phyloP scores from a whole-genome alignment of 2,113 vertebrate species.

The Pseudopipra pipra region DNA sequence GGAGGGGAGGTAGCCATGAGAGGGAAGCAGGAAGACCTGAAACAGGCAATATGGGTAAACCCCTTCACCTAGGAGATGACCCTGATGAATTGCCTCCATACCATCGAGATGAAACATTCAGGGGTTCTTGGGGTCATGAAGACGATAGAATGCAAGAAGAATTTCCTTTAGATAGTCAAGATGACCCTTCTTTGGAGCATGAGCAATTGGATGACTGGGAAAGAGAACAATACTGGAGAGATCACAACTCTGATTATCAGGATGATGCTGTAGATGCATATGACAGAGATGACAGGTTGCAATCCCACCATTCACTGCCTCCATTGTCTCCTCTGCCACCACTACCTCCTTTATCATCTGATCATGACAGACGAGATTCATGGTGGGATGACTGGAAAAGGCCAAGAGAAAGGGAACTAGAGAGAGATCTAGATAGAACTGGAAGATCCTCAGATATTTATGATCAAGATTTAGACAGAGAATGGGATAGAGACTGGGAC shows the following conservation, averaged over 20 bases:
- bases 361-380: slow-evolving; percentile 72
- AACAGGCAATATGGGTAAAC: slow-evolving; percentile 48
- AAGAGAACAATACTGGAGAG: slow-evolving; percentile 85
- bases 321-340: slow-evolving; percentile 62
- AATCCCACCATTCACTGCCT: slow-evolving; percentile 69
- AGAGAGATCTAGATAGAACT: slow-evolving; percentile 78
- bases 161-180: slow-evolving; percentile 73
- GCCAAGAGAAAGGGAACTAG: slow-evolving; percentile 72
- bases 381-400: slow-evolving; percentile 81
- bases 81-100: slow-evolving; percentile 71
- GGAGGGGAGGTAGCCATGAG: slow-evolving; percentile 69
- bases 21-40: slow-evolving; percentile 72
- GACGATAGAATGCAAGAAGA: slow-evolving; percentile 78
- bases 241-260: slow-evolving; percentile 80
- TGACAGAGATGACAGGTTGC: slow-evolving; percentile 83
- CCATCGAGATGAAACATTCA: slow-evolving; percentile 67
- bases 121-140: slow-evolving; percentile 77
- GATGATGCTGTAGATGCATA: slow-evolving; percentile 80
- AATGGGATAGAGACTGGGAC: slow-evolving; percentile 81
- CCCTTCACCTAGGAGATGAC: slow-evolving; percentile 44
- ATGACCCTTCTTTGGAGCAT: slow-evolving; percentile 71
- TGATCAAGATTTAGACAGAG: slow-evolving; percentile 77
- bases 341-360: slow-evolving; percentile 78
- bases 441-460: slow-evolving; percentile 79
- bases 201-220: slow-evolving; percentile 76